Evolutionary conservation across 1,140 invertebrate species (phyloP), one percentile per base, ranked within the genome.

Genomic region (Ceratoteleas bidentatus): DNA sequence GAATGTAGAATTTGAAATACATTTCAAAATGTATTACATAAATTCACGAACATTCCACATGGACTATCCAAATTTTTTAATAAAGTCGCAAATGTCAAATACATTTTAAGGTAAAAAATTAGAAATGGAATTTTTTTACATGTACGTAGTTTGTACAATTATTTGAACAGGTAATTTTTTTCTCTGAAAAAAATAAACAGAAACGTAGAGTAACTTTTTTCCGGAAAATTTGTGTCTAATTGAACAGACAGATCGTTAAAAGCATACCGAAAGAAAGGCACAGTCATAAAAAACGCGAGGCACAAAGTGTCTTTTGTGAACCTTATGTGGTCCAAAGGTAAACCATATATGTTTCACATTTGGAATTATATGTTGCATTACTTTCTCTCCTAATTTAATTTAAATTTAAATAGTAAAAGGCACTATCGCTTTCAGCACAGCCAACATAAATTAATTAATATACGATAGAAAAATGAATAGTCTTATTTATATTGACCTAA

Each of bases 381-480:
- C 61, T 64, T 64, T 64, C 61, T 52, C 61, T 64, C 61, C 36
- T 49, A 24, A 36, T 64, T 36, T 38, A n/a, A n/a, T n/a, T n/a
- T n/a, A n/a, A 64, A 13, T 40, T 64, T 24, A 64, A 53, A 64
- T 52, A 64, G 15, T 53, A 53, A 5, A 64, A 64, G 13, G 2
- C 11, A 7, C 24, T 38, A 53, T 40, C 49, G 40, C n/a, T 52
- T 24, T 7, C 13, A 33, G 9, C 38, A 53, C 40, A 64, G 38
- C 14, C 36, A 36, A 10, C 13, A 45, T 15, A 52, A 13, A 50
- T 34, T 62, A 50, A 62, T 62, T 52, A 14, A 50, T 50, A 52
- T 6, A 40, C 14, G 40, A 7, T 24, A n/a, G 34, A 32, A 43
- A 38, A 53, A 40, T 65, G 61, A 65, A 53, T 65, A 32, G 61